These are phyloP conservation scores for Spinus pinus DNA, from an alignment of 2,797 vertebrate species.

Conservation along the genomic window DNA sequence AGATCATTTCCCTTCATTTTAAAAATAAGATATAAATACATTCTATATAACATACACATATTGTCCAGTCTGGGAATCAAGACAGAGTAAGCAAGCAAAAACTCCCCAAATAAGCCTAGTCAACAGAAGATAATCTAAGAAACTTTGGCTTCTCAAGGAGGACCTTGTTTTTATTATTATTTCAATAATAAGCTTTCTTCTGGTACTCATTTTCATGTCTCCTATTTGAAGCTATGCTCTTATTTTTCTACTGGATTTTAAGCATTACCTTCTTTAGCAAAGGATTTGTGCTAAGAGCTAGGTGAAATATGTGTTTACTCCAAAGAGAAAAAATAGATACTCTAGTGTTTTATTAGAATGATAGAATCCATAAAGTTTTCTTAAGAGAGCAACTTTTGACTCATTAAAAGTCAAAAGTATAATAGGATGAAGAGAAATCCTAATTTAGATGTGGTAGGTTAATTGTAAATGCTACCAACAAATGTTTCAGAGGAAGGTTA, in stretches of 20 bases:
- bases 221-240: background rate
- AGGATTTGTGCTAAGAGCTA: background rate
- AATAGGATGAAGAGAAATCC: background rate
- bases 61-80: background rate
- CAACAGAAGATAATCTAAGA: background rate
- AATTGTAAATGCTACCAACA: background rate
- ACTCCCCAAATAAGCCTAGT: background rate
- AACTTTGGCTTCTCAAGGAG: background rate
- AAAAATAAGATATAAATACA: background rate
- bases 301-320: background rate
- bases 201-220: background rate
- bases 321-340: background rate
- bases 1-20: background rate
- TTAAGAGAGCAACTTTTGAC: background rate
- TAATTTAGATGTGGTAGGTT: background rate
- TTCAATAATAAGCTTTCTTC: background rate
- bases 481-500: slow-evolving; percentile 13
- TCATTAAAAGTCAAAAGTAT: background rate
- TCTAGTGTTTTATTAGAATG: background rate
- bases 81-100: background rate
- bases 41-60: background rate
- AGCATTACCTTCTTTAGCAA: background rate
- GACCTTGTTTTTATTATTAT: background rate
- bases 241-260: background rate
- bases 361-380: background rate